Evolutionary conservation across 2,888 invertebrate species (phyloP), one percentile per base, ranked within the genome.

Genomic region (Ecdyonurus torrentis): DNA sequence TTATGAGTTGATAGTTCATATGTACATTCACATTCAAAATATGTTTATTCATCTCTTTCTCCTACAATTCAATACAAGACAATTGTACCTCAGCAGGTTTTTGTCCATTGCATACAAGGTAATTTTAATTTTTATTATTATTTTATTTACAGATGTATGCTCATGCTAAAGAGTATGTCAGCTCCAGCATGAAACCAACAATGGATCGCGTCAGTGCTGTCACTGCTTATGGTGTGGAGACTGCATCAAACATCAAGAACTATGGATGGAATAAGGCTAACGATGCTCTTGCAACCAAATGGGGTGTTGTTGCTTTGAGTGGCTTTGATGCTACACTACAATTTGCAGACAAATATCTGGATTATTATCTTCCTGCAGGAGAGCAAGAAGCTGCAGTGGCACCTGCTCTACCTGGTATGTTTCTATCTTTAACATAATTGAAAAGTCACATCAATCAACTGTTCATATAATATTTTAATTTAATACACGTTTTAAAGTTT

Each of bases 251-350:
- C 0, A 18, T 18, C 10, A 50, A 50, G 50, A 55, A 55, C 55
- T 55, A 55, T 1, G 84, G 86, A 62, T 86, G 86, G 85, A 81
- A 83, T 63, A 86, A 84, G 69, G 84, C 85, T 19, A 87, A 86
- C 72, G 80, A 83, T 60, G 79, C 87, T 61, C 76, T 87, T 60
- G 82, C 82, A 25, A 85, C 86, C 2, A 81, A 83, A 60, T 84
- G 84, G 70, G 87, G 87, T 1, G 82, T 80, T 70, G 80, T 81
- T 69, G 86, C 86, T 0, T 76, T 87, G 22, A 77, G 78, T 67
- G 80, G 85, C 62, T 79, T 89, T 22, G 87, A 87, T 71, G 79
- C 77, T 2, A 85, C 87, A 59, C 83, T 86, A 20, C 77, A 79
- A 1, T 74, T 84, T 64, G 86, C 88, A 22, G 87, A 89, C 76